Percentiles rank a stretch among this genome's conserved stretches.
Conservation (phyloP, 2,113 vertebrate species). For the Mustelus asterias region DNA sequence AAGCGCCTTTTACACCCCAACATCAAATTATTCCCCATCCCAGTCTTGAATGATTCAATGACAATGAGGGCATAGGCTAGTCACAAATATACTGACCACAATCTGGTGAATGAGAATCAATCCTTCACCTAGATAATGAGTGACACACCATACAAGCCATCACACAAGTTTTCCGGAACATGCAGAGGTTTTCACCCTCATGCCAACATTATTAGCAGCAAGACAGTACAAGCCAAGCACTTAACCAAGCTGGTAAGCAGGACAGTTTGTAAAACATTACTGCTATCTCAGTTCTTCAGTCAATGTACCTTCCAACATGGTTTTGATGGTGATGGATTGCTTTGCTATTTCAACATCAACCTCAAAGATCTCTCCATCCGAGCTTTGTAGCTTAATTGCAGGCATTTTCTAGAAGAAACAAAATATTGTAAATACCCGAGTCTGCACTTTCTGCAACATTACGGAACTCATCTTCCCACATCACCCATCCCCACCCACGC, state of each 20-base stretch:
- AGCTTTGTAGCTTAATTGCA: conserved; percentile 27
- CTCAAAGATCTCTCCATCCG: conserved; percentile 31
- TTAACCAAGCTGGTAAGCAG: not conserved
- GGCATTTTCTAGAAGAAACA: conserved; percentile 3
- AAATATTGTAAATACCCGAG: not conserved
- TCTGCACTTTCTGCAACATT: not conserved
- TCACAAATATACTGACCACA: not conserved
- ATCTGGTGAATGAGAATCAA: not conserved
- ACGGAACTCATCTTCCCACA: not conserved
- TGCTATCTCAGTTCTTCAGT: not conserved
- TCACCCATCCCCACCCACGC: too few species aligned
- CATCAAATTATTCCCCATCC: not conserved
- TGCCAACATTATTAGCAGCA: not conserved
- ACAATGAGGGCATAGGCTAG: not conserved
- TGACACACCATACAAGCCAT: not conserved
- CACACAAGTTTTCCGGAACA: not conserved
- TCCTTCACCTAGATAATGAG: not conserved
- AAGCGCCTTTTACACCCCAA: not conserved
- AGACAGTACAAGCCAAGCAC: not conserved
- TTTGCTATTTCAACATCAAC: conserved; percentile 36
- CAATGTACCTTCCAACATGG: conserved; percentile 24
- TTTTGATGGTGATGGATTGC: conserved; percentile 30
- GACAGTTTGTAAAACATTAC: not conserved
- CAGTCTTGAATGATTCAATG: not conserved
- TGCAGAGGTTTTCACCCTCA: not conserved